Percentiles rank a stretch among this genome's conserved stretches.
These are phyloP conservation scores for Brachyistius frenatus DNA, from an alignment of 2,113 vertebrate species.

Conservation along the genomic window DNA sequence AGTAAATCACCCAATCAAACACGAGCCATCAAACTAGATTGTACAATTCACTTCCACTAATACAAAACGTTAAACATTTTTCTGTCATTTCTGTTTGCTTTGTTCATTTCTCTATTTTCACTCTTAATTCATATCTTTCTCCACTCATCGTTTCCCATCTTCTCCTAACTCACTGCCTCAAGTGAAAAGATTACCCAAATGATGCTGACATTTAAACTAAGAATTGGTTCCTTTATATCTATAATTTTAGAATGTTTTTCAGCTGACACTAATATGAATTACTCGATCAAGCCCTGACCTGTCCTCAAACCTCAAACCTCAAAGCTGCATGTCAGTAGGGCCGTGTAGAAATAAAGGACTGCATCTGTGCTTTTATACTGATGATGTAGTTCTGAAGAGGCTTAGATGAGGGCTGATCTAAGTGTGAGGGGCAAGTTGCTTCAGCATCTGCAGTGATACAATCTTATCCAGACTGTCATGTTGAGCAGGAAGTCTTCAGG, in stretches of 20 bases:
- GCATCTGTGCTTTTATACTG: neutral
- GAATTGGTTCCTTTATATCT: too few relatives aligned
- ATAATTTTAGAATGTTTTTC: neutral
- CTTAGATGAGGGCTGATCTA: neutral
- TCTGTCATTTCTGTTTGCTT: too few relatives aligned
- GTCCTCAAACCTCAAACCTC: constrained; percentile 12
- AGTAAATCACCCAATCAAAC: too few relatives aligned
- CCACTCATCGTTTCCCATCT: too few relatives aligned
- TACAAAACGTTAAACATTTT: too few relatives aligned
- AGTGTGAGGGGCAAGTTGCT: neutral
- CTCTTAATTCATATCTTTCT: too few relatives aligned
- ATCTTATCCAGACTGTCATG: neutral
- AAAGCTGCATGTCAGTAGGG: neutral
- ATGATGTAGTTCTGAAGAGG: neutral
- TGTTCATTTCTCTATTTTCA: too few relatives aligned
- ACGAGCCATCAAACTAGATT: too few relatives aligned
- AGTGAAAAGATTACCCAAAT: too few relatives aligned
- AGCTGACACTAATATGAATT: neutral
- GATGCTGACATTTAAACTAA: too few relatives aligned
- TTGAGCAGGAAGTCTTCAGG: neutral
- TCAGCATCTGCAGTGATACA: neutral
- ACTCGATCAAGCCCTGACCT: constrained; percentile 20
- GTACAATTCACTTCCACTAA: too few relatives aligned
- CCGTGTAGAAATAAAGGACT: neutral
- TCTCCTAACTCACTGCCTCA: too few relatives aligned